phyloP scores from a whole-genome alignment of 2,113 vertebrate genomes.

The Sceloporus tristichus region DNA sequence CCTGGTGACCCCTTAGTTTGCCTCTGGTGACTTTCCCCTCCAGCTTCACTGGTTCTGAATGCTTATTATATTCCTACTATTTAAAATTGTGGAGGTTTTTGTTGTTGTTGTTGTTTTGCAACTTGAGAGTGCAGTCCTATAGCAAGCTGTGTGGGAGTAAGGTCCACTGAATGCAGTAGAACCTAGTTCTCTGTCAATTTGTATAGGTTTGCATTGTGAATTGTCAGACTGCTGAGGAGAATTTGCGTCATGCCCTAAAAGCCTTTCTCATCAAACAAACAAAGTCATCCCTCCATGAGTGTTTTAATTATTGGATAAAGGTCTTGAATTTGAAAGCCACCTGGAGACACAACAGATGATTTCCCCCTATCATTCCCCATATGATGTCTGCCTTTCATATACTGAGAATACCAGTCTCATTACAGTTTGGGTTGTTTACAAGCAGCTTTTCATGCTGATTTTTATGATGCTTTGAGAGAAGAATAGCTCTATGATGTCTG shows the following conservation, averaged over 20 bases:
- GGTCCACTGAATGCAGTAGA: not conserved
- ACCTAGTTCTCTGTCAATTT: not conserved
- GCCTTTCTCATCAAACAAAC: not conserved
- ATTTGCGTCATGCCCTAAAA: not conserved
- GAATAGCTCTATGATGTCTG: constrained; percentile 10
- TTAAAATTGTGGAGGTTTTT: not conserved
- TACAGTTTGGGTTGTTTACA: constrained; percentile 18
- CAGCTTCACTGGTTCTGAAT: too few relatives aligned
- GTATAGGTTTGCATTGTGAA: not conserved
- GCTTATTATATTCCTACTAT: too few relatives aligned
- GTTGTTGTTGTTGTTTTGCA: not conserved
- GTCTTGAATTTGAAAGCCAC: constrained; percentile 22
- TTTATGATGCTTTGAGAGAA: constrained; percentile 17
- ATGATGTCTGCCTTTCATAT: not conserved
- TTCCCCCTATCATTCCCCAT: constrained; percentile 18
- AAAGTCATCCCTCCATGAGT: not conserved
- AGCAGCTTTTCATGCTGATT: constrained; percentile 15
- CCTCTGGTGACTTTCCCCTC: too few relatives aligned
- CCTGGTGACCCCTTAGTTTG: too few relatives aligned
- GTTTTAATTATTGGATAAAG: constrained; percentile 43
- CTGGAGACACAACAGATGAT: constrained; percentile 20
- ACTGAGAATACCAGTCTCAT: not conserved
- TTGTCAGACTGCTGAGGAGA: not conserved
- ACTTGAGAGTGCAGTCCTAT: not conserved
- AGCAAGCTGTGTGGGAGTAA: not conserved